Conservation (phyloP, 2,113 vertebrate species). For the Sander lucioperca region DNA sequence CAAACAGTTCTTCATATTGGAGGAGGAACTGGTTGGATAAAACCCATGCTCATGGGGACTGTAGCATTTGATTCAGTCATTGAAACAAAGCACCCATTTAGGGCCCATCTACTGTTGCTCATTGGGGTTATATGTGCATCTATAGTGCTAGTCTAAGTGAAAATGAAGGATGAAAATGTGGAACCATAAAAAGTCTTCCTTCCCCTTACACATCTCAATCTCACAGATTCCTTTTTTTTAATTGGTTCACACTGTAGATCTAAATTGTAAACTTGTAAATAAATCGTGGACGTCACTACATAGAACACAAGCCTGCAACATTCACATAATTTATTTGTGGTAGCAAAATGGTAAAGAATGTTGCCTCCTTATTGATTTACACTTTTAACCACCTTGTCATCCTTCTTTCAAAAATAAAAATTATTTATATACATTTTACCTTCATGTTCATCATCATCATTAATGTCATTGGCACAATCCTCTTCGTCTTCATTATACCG, state of each 20-base stretch:
- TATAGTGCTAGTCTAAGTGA: not conserved
- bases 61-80: not conserved
- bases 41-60: not conserved
- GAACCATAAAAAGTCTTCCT: not conserved
- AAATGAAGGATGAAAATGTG: conserved; percentile 56
- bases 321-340: conserved; percentile 1
- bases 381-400: conserved; percentile 44
- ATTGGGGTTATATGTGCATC: not conserved
- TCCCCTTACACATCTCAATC: not conserved
- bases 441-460: conserved; percentile 52
- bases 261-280: not conserved
- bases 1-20: conserved; percentile 30
- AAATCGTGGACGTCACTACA: not conserved
- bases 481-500: conserved; percentile 45
- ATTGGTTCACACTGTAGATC: not conserved
- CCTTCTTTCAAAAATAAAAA: conserved; percentile 18
- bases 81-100: conserved; percentile 6
- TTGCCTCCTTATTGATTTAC: not conserved
- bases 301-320: not conserved
- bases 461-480: conserved; percentile 29
- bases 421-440: conserved; percentile 35
- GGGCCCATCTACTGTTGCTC: not conserved
- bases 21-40: conserved; percentile 8
- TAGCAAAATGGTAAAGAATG: not conserved
- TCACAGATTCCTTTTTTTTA: not conserved